These are phyloP conservation scores for Microhierax caerulescens DNA, from an alignment of 2,797 vertebrate species.

Conservation along the genomic window DNA sequence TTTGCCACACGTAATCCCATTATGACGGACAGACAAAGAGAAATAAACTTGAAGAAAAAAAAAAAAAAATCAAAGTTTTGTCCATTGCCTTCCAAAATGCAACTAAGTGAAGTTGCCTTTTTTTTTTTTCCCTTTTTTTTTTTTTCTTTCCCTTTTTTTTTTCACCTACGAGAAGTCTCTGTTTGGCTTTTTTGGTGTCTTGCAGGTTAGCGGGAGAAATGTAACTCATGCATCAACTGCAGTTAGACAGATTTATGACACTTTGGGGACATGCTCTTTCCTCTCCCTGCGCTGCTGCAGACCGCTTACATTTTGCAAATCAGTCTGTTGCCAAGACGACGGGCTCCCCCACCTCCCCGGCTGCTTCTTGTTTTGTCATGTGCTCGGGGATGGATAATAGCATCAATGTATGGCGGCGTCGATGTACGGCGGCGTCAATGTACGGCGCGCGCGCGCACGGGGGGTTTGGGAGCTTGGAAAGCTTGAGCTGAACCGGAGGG, in stretches of 20 bases:
- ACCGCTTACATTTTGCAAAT: conserved; percentile 99
- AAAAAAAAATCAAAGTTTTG: conserved; percentile 69
- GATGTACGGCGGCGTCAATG: conserved; percentile 72
- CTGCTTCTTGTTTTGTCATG: conserved; percentile 86
- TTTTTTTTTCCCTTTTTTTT: neutral
- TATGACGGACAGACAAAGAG: conserved; percentile 89
- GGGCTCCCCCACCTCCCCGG: conserved; percentile 82
- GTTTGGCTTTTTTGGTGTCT: conserved; percentile 80
- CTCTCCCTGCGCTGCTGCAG: conserved; percentile 90
- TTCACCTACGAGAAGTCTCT: conserved; percentile 76
- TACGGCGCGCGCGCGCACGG: conserved; percentile 29
- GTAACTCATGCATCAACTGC: conserved; percentile 95
- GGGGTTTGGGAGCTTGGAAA: conserved; percentile 72
- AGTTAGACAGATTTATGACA: conserved; percentile 96
- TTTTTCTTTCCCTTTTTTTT: neutral
- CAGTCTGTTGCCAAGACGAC: conserved; percentile 97
- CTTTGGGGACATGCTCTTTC: conserved; percentile 94
- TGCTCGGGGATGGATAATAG: conserved; percentile 84
- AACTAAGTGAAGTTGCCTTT: conserved; percentile 66
- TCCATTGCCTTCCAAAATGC: conserved; percentile 67
- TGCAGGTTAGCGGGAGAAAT: conserved; percentile 91
- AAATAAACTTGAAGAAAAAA: conserved; percentile 75
- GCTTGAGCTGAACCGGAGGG: conserved; percentile 78
- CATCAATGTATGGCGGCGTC: conserved; percentile 67
- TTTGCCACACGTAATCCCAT: conserved; percentile 98